These are phyloP conservation scores for Sorex araneus DNA, from an alignment of 2,113 vertebrate genomes.

Conservation along the genomic window DNA sequence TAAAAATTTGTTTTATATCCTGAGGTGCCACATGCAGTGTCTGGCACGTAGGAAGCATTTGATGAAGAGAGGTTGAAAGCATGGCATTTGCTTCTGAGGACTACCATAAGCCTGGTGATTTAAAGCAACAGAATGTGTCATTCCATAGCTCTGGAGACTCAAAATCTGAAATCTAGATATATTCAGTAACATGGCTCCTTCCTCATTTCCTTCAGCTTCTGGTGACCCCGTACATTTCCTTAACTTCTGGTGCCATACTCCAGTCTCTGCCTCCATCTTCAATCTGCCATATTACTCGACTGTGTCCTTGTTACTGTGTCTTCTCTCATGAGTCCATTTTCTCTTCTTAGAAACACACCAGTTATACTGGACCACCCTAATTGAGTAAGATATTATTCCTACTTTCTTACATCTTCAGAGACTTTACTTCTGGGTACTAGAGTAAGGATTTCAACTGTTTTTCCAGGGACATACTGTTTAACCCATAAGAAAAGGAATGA, in stretches of 20 bases:
- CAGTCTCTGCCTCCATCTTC: not conserved
- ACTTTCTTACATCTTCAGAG: not conserved
- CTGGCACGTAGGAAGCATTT: not conserved
- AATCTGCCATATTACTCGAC: too few relatives aligned
- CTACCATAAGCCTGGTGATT: not conserved
- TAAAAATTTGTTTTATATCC: not conserved
- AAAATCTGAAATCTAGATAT: not conserved
- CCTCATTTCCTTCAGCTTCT: not conserved
- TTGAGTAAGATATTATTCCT: not conserved
- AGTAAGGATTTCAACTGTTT: not conserved
- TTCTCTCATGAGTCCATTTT: not conserved
- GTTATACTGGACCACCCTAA: not conserved
- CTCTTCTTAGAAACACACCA: not conserved
- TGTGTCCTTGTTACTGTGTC: not conserved
- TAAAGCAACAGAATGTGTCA: not conserved
- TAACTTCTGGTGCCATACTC: not conserved
- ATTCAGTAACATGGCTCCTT: not conserved
- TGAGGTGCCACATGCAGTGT: not conserved
- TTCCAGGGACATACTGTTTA: not conserved
- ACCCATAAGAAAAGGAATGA: not conserved
- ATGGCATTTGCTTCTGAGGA: too few relatives aligned
- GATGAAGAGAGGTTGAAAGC: not conserved
- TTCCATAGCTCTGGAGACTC: not conserved
- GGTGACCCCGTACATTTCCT: not conserved
- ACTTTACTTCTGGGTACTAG: not conserved